These are phyloP conservation scores for Drosophila pegasa DNA, from an alignment of 2,888 invertebrate species.

Conservation along the genomic window DNA sequence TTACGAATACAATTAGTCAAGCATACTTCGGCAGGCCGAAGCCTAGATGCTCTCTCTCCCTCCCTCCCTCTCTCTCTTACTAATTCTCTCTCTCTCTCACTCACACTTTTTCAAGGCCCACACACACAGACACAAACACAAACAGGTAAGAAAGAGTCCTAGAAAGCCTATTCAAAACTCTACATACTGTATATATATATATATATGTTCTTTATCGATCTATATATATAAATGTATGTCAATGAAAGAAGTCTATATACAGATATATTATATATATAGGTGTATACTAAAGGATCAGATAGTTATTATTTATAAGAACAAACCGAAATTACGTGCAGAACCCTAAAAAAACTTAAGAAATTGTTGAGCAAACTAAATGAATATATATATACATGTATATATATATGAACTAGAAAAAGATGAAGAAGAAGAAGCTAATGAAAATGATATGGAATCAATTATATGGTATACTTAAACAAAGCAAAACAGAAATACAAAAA, in stretches of 20 bases:
- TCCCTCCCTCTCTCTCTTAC: not conserved
- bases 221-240: slow-evolving; percentile 64
- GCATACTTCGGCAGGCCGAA: slow-evolving; percentile 75
- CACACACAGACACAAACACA: slow-evolving; percentile 21
- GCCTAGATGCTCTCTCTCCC: slow-evolving; percentile 46
- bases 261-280: slow-evolving; percentile 24
- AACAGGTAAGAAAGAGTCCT: slow-evolving; percentile 28
- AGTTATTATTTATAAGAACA: slow-evolving; percentile 51
- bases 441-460: slow-evolving; percentile 36
- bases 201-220: slow-evolving; percentile 26
- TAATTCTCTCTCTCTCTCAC: slow-evolving; percentile 23
- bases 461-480: slow-evolving; percentile 28
- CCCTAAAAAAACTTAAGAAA: slow-evolving; percentile 25
- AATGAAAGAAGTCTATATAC: slow-evolving; percentile 50
- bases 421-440: not conserved
- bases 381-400: slow-evolving; percentile 1
- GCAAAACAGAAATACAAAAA: not conserved
- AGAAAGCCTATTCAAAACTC: slow-evolving; percentile 16
- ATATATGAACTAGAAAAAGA: not conserved
- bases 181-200: slow-evolving; percentile 14
- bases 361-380: slow-evolving; percentile 25
- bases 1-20: slow-evolving; percentile 14
- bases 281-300: slow-evolving; percentile 31
- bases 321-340: slow-evolving; percentile 5
- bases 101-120: slow-evolving; percentile 29